A percentile compares a stretch with the other conserved stretches of the same genome.
Evolutionary conservation across 2,797 vertebrate genomes (phyloP).

Genomic region (Heliangelus exortis): DNA sequence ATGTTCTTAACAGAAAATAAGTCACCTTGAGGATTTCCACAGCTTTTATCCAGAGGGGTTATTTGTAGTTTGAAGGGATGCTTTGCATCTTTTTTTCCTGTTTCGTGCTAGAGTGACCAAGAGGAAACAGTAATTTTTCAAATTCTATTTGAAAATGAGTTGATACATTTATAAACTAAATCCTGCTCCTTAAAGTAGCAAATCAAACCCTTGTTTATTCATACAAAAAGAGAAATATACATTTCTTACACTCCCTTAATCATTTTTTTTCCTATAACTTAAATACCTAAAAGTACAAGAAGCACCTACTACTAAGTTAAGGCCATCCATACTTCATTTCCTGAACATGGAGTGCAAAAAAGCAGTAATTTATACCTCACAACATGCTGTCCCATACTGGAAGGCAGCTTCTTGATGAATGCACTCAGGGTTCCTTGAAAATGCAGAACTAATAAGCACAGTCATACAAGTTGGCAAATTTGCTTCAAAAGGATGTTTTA

Average conservation of each 20-base stretch:
- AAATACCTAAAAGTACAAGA: background rate
- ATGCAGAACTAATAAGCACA: background rate
- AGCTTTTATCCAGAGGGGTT: background rate
- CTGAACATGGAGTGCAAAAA: background rate
- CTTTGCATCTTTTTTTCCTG: background rate
- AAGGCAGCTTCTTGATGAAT: background rate
- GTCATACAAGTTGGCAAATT: conserved; percentile 5
- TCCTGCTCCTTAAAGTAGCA: background rate
- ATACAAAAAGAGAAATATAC: background rate
- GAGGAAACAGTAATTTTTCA: background rate
- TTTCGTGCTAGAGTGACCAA: background rate
- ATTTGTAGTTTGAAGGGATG: background rate
- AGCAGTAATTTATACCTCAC: background rate
- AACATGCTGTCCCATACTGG: background rate
- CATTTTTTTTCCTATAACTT: background rate
- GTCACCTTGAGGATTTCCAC: background rate
- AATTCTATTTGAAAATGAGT: background rate
- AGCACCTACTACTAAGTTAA: background rate
- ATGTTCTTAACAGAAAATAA: background rate
- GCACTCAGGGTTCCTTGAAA: background rate
- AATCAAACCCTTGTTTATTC: background rate
- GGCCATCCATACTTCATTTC: background rate
- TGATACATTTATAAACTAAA: background rate
- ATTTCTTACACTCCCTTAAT: background rate
- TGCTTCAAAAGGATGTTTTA: conserved; percentile 32